Percentiles rank a stretch among this genome's conserved stretches.
Evolutionary conservation across 2,888 invertebrate genomes (phyloP).

Genomic region (Podabrus alpinus): DNA sequence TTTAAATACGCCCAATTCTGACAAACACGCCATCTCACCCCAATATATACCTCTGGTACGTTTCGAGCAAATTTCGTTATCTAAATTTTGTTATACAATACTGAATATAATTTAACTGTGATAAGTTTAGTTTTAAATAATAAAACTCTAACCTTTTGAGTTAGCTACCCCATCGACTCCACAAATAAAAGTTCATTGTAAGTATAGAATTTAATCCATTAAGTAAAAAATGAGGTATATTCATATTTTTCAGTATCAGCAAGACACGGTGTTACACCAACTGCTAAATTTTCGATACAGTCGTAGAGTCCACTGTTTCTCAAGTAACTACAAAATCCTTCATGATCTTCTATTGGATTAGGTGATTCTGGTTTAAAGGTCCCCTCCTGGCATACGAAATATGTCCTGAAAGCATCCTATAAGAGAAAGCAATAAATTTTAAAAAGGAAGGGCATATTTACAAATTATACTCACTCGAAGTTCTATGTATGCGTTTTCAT

Average conservation of each 20-base stretch:
- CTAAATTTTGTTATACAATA: neutral
- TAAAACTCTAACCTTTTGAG: neutral
- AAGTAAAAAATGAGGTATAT: neutral
- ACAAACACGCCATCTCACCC: neutral
- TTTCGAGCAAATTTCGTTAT: too few species aligned
- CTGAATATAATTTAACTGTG: neutral
- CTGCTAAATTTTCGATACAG: neutral
- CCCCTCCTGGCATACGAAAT: rapidly evolving
- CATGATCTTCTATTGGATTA: neutral
- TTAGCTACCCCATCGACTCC: neutral
- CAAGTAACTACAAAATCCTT: neutral
- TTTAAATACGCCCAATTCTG: neutral
- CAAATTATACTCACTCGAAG: too few species aligned
- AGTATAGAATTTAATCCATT: neutral
- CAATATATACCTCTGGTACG: too few species aligned
- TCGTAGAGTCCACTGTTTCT: neutral
- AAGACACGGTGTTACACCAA: neutral
- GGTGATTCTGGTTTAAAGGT: neutral
- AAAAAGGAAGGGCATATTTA: too few species aligned
- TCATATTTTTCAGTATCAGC: neutral
- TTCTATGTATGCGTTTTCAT: too few species aligned
- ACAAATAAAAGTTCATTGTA: neutral
- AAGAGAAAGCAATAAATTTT: too few species aligned
- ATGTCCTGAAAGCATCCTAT: too few species aligned
- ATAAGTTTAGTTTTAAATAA: neutral